Conservation (phyloP, 2,888 invertebrate species). For the Ormyrus nitidulus region DNA sequence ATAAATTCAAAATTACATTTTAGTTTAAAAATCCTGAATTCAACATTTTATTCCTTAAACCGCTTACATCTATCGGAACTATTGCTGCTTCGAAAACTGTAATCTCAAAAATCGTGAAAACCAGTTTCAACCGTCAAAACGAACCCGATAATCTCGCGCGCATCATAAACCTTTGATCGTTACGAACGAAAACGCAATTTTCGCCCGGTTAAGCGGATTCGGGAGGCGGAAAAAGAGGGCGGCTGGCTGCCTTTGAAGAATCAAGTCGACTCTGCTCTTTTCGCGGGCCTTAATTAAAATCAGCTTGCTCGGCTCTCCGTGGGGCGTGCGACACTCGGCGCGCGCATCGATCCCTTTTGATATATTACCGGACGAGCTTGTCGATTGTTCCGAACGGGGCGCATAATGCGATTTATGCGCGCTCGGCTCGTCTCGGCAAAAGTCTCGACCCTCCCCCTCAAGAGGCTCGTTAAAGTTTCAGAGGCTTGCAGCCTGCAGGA, state of each 20-base stretch:
- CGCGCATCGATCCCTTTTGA: background rate
- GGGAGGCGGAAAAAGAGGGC: background rate
- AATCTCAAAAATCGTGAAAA: no score
- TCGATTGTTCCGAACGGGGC: background rate
- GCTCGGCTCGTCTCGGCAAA: no score
- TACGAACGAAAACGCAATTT: background rate
- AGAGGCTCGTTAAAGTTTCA: slow-evolving; percentile 7
- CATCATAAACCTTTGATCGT: background rate
- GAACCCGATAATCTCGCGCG: background rate
- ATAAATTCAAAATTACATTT: no score
- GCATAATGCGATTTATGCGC: slow-evolving; percentile 37
- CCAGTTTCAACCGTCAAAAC: background rate
- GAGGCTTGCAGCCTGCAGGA: background rate
- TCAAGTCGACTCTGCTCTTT: slow-evolving; percentile 32
- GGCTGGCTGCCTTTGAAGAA: background rate
- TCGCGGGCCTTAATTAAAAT: slow-evolving; percentile 39
- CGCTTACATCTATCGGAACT: no score
- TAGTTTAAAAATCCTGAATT: no score
- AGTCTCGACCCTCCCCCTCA: no score
- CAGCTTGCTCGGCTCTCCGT: slow-evolving; percentile 45
- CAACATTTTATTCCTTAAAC: no score
- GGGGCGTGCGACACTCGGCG: background rate
- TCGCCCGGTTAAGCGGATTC: background rate
- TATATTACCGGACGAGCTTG: background rate
- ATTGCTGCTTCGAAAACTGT: no score